Conservation (phyloP, 1,140 invertebrate species). For the Zaprionus davidi region DNA sequence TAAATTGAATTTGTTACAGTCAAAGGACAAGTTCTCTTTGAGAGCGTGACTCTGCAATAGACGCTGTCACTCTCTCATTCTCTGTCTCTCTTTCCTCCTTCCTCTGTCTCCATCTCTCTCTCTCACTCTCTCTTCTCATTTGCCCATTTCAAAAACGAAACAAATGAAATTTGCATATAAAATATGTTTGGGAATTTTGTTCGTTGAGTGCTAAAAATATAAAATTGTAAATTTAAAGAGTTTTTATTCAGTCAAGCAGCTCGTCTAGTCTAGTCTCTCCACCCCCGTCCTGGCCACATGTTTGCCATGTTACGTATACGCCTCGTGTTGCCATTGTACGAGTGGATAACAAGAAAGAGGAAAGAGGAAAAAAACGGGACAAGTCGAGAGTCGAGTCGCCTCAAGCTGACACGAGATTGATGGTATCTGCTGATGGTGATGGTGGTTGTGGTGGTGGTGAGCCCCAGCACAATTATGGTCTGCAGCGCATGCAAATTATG, state of each 20-base stretch:
- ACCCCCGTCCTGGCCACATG: background rate
- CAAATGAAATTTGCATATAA: slow-evolving; percentile 29
- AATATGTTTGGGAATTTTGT: slow-evolving; percentile 17
- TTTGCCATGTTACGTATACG: slow-evolving; percentile 24
- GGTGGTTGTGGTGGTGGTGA: no score
- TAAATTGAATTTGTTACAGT: background rate
- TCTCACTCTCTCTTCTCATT: no score
- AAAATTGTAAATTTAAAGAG: slow-evolving; percentile 21
- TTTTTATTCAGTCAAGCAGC: slow-evolving; percentile 4
- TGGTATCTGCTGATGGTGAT: slow-evolving; percentile 10
- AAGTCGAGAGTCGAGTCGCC: slow-evolving; percentile 15
- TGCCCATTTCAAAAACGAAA: background rate
- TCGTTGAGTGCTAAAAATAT: slow-evolving; percentile 2
- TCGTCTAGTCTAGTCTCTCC: no score
- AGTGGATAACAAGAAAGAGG: slow-evolving; percentile 11
- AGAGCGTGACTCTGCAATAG: background rate
- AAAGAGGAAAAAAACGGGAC: background rate
- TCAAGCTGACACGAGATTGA: slow-evolving; percentile 31
- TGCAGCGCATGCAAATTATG: slow-evolving; percentile 20
- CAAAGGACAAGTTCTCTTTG: background rate
- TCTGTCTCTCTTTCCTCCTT: background rate
- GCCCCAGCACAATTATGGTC: slow-evolving; percentile 13
- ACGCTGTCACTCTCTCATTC: background rate
- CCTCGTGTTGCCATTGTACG: background rate
- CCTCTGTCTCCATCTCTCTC: no score